A percentile compares a stretch with the other conserved stretches of the same genome.
phyloP scores from a whole-genome alignment of 2,888 invertebrate genomes.

The Erpobdella octoculata region DNA sequence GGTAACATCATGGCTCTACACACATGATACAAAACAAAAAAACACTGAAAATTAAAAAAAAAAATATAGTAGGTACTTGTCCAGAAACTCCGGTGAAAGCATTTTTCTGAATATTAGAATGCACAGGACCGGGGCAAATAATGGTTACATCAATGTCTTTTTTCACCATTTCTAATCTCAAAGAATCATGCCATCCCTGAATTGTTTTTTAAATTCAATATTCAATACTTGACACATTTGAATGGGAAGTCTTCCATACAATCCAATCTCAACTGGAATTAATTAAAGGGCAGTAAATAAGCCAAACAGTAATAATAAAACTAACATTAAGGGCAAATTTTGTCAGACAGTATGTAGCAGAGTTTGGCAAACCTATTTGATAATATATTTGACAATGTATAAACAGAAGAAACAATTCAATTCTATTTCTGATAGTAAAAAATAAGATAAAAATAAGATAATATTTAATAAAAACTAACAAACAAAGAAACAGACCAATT shows the following conservation, averaged over 20 bases:
- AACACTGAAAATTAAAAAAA: not conserved
- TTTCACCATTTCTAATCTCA: conserved; percentile 29
- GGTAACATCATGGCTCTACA: not conserved
- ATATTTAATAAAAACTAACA: not conserved
- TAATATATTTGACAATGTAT: not conserved
- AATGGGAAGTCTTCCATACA: too few species aligned
- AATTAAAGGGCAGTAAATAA: not conserved
- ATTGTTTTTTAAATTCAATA: conserved; percentile 33
- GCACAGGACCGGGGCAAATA: conserved; percentile 68
- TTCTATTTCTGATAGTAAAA: too few species aligned
- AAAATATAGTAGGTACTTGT: conserved; percentile 49
- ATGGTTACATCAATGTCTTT: conserved; percentile 35
- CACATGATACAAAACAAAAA: not conserved
- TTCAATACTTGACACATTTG: not conserved
- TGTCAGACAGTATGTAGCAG: conserved; percentile 59
- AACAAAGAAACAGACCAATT: conserved; percentile 51
- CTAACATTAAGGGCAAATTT: conserved; percentile 60
- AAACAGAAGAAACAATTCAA: too few species aligned
- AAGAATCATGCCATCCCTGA: conserved; percentile 64
- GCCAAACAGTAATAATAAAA: not conserved
- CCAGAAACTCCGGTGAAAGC: conserved; percentile 63
- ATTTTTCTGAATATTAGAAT: conserved; percentile 63
- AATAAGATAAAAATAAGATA: too few species aligned
- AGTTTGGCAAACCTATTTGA: conserved; percentile 43
- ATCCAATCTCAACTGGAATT: not conserved